These are phyloP conservation scores for Trachelus troglodyta DNA, from an alignment of 2,888 invertebrate species.

Conservation along the genomic window DNA sequence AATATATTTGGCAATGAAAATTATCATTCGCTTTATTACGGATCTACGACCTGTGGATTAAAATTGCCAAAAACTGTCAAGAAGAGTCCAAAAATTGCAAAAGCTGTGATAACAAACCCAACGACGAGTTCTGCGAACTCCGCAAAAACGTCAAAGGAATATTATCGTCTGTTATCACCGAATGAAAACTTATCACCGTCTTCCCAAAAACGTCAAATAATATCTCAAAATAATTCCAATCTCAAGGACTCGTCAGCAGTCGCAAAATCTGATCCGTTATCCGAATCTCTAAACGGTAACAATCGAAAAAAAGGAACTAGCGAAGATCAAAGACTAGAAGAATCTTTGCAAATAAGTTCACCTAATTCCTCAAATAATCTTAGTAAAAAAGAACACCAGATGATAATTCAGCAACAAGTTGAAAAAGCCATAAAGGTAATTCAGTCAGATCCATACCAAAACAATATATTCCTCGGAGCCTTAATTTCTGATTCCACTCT, in stretches of 20 bases:
- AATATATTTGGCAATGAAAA: slow-evolving; percentile 1
- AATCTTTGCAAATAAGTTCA: background rate
- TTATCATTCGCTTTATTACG: background rate
- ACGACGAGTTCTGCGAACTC: background rate
- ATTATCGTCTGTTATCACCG: background rate
- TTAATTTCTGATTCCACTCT: background rate
- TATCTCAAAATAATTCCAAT: background rate
- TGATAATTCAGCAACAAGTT: slow-evolving; percentile 17
- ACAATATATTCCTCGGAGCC: background rate
- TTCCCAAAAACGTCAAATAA: background rate
- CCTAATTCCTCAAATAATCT: background rate
- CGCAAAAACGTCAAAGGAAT: background rate
- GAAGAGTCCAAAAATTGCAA: background rate
- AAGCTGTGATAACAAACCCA: background rate
- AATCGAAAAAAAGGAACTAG: background rate
- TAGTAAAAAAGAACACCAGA: slow-evolving; percentile 12
- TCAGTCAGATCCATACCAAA: background rate
- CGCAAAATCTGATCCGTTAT: background rate
- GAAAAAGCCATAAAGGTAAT: slow-evolving; percentile 27
- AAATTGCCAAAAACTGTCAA: background rate
- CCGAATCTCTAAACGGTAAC: background rate
- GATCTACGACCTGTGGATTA: background rate
- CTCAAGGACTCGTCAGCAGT: background rate
- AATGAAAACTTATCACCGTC: too few species aligned
- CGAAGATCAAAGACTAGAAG: background rate